Conservation (phyloP, 2,113 vertebrate genomes). For the Bungarus multicinctus region DNA sequence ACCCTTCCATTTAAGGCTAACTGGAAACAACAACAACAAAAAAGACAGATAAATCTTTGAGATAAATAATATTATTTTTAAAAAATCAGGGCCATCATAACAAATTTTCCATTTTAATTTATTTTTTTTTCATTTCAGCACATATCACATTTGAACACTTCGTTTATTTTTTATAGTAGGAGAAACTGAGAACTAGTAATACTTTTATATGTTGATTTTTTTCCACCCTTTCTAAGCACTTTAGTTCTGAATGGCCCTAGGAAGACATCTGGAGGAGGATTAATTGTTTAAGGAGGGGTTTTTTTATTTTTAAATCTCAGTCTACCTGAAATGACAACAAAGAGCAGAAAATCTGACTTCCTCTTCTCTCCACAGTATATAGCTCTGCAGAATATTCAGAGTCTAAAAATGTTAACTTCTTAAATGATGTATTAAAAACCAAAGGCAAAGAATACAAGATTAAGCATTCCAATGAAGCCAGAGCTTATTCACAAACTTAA, state of each 20-base stretch:
- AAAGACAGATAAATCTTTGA: background rate
- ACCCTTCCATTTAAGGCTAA: background rate
- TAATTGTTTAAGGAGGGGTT: background rate
- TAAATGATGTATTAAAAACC: background rate
- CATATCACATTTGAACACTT: constrained; percentile 1
- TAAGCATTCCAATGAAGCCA: background rate
- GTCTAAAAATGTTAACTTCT: background rate
- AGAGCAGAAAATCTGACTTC: background rate
- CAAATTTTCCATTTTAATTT: constrained; percentile 31
- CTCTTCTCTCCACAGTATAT: background rate
- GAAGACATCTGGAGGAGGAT: background rate
- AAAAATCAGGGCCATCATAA: constrained; percentile 11
- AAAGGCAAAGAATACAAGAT: background rate
- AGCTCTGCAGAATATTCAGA: background rate
- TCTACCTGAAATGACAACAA: constrained; percentile 12
- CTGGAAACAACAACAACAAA: constrained; percentile 20
- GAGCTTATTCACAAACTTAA: background rate
- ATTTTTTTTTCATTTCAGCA: constrained; percentile 5
- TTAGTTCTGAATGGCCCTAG: background rate
- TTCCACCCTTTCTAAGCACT: background rate
- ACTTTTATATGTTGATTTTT: background rate
- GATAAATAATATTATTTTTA: background rate
- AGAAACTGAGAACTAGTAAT: constrained; percentile 30
- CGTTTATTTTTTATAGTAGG: background rate
- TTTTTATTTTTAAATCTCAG: background rate